Base-by-base conservation (phyloP, 2,113 vertebrate species). In the Pleuronectes platessa region DNA sequence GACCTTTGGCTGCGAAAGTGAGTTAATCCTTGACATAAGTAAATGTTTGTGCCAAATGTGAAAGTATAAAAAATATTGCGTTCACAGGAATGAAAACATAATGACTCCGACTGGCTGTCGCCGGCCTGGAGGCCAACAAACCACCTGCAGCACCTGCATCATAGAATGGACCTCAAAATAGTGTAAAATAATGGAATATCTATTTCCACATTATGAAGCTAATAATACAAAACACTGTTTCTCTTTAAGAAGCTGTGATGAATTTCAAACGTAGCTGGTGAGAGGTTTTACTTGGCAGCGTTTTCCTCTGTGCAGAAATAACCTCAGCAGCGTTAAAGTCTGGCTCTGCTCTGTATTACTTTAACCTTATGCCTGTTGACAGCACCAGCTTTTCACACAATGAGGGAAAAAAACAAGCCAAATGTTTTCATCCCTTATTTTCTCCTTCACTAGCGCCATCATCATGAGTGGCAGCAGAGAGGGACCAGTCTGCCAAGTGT, bases 401-500 rank as follows among this genome's bases (percentile, higher is more conserved):
- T 23, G 49, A 47, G 64, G 42, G 86, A 4, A 87, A 31, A 35
- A 76, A 84, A 65, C 12, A 26, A 68, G 80, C 54, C 40, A n/a
- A 55, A 55, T 68, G 45, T 26, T 62, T 79, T 71, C 45, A 62
- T 89, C 78, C 78, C 55, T 81, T 26, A 76, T 80, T 81, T 84
- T 55, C 58, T 58, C 26, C 15, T 67, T 69, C 68, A 79, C 51
- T 20, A n/a, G 54, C 3, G 7, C 59, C 42, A 59, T 58, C 75
- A 47, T 74, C 67, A 31, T 74, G 82, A 87, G 86, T 76, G 74
- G 81, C 63, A 79, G 71, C 18, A 42, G 64, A 67, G 49, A 79
- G 17, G 75, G 84, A 61, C 61, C 18, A 27, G 67, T 65, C 85
- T 84, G 86, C 79, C 85, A 84, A 89, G 68, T 79, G 82, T 71